Evolutionary conservation across 2,888 invertebrate species (phyloP).

Genomic region (Diadegma fenestrale): DNA sequence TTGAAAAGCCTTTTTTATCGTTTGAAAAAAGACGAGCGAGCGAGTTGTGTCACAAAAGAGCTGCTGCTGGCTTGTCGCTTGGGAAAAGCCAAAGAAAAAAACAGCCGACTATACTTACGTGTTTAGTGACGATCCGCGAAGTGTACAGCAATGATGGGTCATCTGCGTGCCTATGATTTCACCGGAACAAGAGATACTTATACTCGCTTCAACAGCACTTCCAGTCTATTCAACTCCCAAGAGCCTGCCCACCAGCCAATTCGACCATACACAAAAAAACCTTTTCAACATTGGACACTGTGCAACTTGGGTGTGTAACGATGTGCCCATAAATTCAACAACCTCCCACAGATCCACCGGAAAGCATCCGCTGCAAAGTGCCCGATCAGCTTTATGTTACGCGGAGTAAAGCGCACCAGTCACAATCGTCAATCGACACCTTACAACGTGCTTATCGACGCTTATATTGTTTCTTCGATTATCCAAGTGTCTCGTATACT

Average conservation of each 20-base stretch:
- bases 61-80: constrained; percentile 17
- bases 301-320: constrained; percentile 38
- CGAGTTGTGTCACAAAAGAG: constrained; percentile 35
- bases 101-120: constrained; percentile 4
- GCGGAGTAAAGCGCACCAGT: constrained; percentile 13
- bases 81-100: neutral
- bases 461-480: constrained; percentile 18
- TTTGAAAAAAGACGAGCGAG: constrained; percentile 51
- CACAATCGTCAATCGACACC: constrained; percentile 42
- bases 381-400: constrained; percentile 53
- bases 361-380: constrained; percentile 37
- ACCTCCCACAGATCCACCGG: neutral
- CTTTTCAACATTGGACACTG: constrained; percentile 5
- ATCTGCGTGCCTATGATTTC: constrained; percentile 18
- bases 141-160: constrained; percentile 17
- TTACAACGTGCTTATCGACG: constrained; percentile 19
- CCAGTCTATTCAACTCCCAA: neutral
- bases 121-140: constrained; percentile 16
- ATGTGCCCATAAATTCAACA: constrained; percentile 29
- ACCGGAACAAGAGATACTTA: neutral
- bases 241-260: neutral
- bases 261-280: constrained; percentile 13
- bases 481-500: constrained; percentile 1
- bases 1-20: constrained; percentile 46
- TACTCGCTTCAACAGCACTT: constrained; percentile 8